Percentiles rank a stretch among this genome's conserved stretches.
Evolutionary conservation across 2,888 invertebrate species (phyloP).

Genomic region (Rhyacophila evoluta): DNA sequence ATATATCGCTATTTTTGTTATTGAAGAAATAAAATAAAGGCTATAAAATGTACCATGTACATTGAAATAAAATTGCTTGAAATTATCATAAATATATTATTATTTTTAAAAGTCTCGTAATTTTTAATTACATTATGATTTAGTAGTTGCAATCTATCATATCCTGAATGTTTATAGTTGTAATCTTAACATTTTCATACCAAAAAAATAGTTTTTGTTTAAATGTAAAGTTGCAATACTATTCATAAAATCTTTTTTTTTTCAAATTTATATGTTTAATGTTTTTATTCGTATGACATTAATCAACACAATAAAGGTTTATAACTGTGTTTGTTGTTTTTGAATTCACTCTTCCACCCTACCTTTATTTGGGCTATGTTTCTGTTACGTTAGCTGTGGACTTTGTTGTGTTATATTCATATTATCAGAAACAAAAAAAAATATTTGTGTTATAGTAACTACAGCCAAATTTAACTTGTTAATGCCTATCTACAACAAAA

Average conservation of each 20-base stretch:
- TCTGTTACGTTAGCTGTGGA: too few relatives aligned
- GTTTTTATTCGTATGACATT: conserved; percentile 19
- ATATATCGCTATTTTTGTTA: conserved; percentile 57
- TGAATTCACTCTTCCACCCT: too few relatives aligned
- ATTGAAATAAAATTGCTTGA: background rate
- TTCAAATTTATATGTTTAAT: background rate
- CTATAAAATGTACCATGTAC: background rate
- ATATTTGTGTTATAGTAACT: too few relatives aligned
- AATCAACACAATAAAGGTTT: conserved; percentile 9
- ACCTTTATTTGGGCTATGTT: too few relatives aligned
- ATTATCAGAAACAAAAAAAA: too few relatives aligned
- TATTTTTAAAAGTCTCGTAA: background rate
- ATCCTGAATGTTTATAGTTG: background rate
- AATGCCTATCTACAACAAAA: too few relatives aligned
- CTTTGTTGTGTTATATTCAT: too few relatives aligned
- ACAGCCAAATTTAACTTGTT: too few relatives aligned
- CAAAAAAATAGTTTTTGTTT: background rate
- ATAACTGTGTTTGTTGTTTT: background rate
- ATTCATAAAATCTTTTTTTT: background rate
- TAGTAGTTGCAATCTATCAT: background rate
- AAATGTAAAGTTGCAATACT: background rate
- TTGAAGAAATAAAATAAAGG: conserved; percentile 55
- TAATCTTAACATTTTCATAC: background rate
- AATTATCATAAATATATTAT: background rate
- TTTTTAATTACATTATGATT: background rate